Evolutionary conservation across 2,113 vertebrate species (phyloP), one percentile per base, ranked within the genome.

Genomic region (Speoplatyrhinus poulsoni): DNA sequence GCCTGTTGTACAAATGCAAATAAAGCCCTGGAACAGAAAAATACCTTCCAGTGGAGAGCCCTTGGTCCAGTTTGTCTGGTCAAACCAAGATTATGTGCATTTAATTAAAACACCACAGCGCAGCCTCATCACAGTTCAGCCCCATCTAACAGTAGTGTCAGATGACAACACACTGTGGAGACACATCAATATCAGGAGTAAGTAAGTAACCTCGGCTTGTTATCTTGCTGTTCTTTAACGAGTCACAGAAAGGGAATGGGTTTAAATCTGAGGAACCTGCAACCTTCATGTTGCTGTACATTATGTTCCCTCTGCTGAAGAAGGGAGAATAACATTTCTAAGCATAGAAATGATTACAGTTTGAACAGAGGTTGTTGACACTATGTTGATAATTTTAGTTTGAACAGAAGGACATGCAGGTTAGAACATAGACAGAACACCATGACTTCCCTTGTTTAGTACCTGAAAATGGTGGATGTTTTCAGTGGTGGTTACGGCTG

Each of bases 141-240:
- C 48, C 75, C 49, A 54, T 74, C 32, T 19, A 62, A 76, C 60
- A 60, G 60, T 57, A 50, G 57, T 74, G 32, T 76, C 47, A 26
- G 26, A 26, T 26, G 26, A 26, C 26, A 26, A 26, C 26, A 26
- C 26, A 67, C 71, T 49, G 72, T n/a, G 49, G 60, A 75, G 66
- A 70, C 71, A n/a, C 80, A 88, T 90, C 88, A 83, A 88, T 90
- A 81, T 50, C 59, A 66, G 17, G 71, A 67, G 69, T 75, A 77
- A 82, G n/a, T 85, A 81, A 77, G 67, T 82, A 70, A 81, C 64
- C 80, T 69, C 60, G 54, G 60, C 79, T 79, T 81, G 83, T 81
- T 80, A 67, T 74, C 67, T 62, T 79, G 75, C 83, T 83, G 72
- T 84, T 82, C 79, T 79, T 79, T 63, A 77, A 54, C 58, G 6